Conservation (phyloP, 1,140 invertebrate species). For the Listronotus bonariensis region DNA sequence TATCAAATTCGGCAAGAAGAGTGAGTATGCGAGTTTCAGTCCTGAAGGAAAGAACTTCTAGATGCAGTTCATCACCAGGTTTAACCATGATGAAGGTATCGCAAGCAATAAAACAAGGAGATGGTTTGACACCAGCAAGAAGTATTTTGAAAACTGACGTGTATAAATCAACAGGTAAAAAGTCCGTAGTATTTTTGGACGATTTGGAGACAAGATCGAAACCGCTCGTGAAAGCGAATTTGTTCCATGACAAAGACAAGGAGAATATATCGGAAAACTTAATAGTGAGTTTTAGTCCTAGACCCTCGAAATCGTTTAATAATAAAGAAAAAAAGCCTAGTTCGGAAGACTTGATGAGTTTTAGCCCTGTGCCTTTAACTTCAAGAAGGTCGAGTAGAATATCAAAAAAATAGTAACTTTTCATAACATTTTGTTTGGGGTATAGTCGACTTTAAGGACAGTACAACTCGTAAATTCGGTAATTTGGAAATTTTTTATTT, state of each 20-base stretch:
- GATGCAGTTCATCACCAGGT: constrained; percentile 30
- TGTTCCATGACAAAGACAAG: constrained; percentile 5
- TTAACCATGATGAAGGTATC: constrained; percentile 44
- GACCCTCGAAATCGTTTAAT: background rate
- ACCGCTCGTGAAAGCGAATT: background rate
- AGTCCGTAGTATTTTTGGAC: constrained; percentile 43
- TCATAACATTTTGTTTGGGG: no score
- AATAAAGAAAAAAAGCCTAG: constrained; percentile 8
- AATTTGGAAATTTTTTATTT: no score
- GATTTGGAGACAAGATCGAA: background rate
- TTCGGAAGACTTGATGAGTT: background rate
- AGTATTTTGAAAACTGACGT: constrained; percentile 42
- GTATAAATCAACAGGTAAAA: constrained; percentile 34
- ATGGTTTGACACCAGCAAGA: constrained; percentile 39
- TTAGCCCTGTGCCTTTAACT: no score
- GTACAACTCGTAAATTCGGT: no score
- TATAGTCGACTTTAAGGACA: no score
- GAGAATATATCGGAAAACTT: constrained; percentile 4
- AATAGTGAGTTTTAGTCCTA: background rate
- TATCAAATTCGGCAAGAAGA: background rate
- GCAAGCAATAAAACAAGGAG: constrained; percentile 36
- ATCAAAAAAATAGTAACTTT: background rate
- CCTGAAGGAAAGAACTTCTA: background rate
- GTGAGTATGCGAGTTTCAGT: constrained; percentile 26
- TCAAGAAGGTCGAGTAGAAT: background rate